Evolutionary conservation across 2,888 invertebrate genomes (phyloP).

Genomic region (Limnephilus rhombicus): DNA sequence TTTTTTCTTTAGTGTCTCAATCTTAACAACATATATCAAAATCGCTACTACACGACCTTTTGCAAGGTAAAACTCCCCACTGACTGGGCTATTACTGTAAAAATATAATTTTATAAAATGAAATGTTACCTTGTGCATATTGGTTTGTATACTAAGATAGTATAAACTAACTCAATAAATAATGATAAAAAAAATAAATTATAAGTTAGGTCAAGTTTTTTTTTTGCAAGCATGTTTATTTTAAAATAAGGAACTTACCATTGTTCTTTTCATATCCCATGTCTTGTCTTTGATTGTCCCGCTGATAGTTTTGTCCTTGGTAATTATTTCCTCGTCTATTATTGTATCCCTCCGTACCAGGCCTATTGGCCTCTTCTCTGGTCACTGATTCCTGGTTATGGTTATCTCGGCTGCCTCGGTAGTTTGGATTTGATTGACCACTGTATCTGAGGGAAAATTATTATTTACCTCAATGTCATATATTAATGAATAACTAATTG

Average conservation of each 20-base stretch:
- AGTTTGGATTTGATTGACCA: constrained; percentile 26
- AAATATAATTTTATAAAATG: too few species aligned
- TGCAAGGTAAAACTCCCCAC: too few species aligned
- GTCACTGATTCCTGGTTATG: not conserved
- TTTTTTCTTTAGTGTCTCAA: too few species aligned
- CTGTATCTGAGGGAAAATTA: constrained; percentile 20
- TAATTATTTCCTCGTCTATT: constrained; percentile 51
- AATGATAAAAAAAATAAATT: not conserved
- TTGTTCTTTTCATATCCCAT: constrained; percentile 51
- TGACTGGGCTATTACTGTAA: too few species aligned
- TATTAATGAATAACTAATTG: too few species aligned
- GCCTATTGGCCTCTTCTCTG: not conserved
- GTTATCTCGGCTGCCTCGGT: not conserved
- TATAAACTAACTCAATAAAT: not conserved
- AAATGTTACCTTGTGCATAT: too few species aligned
- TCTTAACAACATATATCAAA: too few species aligned
- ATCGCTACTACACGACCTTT: too few species aligned
- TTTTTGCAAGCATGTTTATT: too few species aligned
- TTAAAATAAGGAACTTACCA: constrained; percentile 40
- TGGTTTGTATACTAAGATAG: too few species aligned
- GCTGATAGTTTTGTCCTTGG: constrained; percentile 36
- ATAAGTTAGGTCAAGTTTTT: too few species aligned
- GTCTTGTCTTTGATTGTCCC: constrained; percentile 45
- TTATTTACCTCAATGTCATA: not conserved
- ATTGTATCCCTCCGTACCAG: constrained; percentile 8